Conservation (phyloP, 1,140 invertebrate species). For the Pseudomyrmex pallidus region DNA sequence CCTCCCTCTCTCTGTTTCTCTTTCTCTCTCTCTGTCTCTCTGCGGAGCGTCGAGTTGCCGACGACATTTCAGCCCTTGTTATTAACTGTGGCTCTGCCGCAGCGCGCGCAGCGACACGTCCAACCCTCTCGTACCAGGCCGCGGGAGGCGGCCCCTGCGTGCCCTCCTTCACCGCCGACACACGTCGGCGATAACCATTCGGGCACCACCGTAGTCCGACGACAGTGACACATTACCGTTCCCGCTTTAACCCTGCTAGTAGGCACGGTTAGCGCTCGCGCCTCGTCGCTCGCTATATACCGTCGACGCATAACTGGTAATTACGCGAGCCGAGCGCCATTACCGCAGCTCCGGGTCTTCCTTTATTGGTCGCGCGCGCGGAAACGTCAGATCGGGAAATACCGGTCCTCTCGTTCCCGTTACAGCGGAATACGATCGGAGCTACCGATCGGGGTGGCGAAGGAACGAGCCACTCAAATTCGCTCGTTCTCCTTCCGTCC, state of each 20-base stretch:
- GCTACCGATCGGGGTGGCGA: conserved; percentile 16
- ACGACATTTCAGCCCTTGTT: conserved; percentile 74
- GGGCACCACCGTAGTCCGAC: conserved; percentile 74
- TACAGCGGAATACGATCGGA: conserved; percentile 38
- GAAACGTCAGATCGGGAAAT: conserved; percentile 58
- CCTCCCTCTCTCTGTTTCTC: conserved; percentile 9
- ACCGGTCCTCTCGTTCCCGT: conserved; percentile 50
- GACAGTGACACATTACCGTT: conserved; percentile 83
- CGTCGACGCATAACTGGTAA: conserved; percentile 82
- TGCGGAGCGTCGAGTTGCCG: conserved; percentile 67
- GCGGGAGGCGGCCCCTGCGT: conserved; percentile 10
- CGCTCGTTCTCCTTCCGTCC: conserved; percentile 54
- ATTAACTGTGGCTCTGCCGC: conserved; percentile 72
- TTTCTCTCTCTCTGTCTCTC: conserved; percentile 29
- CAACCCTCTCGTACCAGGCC: conserved; percentile 7
- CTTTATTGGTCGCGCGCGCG: conserved; percentile 75
- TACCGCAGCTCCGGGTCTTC: conserved; percentile 76
- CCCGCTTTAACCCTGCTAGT: conserved; percentile 66
- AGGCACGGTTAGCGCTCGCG: conserved; percentile 70
- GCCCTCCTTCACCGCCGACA: conserved; percentile 43
- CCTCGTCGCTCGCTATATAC: conserved; percentile 74
- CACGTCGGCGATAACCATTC: conserved; percentile 79
- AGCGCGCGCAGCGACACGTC: not conserved
- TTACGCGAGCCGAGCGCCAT: conserved; percentile 79
- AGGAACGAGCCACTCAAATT: conserved; percentile 59